Base-by-base conservation (phyloP, 1,140 invertebrate genomes). In the Nebria ingens region DNA sequence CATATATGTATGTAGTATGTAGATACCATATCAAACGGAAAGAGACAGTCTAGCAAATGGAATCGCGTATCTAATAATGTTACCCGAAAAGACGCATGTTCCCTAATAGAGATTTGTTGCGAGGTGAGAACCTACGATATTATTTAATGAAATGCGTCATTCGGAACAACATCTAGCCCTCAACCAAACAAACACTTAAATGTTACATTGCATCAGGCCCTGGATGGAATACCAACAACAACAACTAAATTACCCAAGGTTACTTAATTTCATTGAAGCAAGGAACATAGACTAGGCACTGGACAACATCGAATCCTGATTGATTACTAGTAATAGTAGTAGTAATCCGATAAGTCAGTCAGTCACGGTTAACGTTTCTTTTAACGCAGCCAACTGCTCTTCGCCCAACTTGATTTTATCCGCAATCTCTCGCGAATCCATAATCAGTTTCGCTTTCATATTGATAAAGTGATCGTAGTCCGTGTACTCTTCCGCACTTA, bases 401-500 rank as follows among this genome's bases (percentile, higher is more conserved):
- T 91, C 87, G 23, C 87, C 88, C 49, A 90, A 75, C 65, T 88
- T 87, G 57, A 94, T 89, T 72, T 91, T 91, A 66, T 93, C 90
- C 59, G 87, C 82, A 57, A 93, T 84, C 67, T 93, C 89, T 60
- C 89, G 78, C 54, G 84, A 79, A 67, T 93, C 89, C 68, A 93
- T 85, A 60, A 91, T 84, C 49, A 93, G 73, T 73, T 90, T 91
- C n/a, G 87, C 86, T 76, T 93, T 93, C 87, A 91, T 92, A 64
- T 87, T 88, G 62, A 93, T 87, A 69, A 91, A 93, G 68, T 91
- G 86, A 62, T 89, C 84, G 66, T 91, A 93, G 63, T 93, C 88
- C 19, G 83, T 82, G 67, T 83, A 88, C 63, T 91, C 83, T 51
- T 87, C 83, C 13, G 80, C 76, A 56, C 78, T 79, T 54, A 94